Evolutionary conservation across 1,140 invertebrate species (phyloP), one percentile per base, ranked within the genome.

Genomic region (Ceratina australensis): DNA sequence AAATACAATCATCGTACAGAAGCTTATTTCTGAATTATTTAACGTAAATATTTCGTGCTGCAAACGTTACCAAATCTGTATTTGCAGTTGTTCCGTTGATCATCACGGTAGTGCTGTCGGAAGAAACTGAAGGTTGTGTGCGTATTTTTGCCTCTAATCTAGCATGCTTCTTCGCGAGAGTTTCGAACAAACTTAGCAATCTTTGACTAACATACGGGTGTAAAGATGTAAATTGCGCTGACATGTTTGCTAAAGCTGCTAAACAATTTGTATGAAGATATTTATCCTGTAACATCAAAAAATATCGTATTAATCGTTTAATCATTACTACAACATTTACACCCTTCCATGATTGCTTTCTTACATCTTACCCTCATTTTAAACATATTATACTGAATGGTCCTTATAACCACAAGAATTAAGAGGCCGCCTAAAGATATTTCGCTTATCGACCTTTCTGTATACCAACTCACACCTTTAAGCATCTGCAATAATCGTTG

Each of bases 221-320:
- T 24, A 99, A 93, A 75, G 97, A 95, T 88, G 96, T 95, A 89
- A 99, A 99, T 90, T 99, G 97, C 78, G 96, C 95, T 60, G 97
- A 97, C 98, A 99, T 99, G 88, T 99, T 99, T 52, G 99, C 98
- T 78, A 99, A 93, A 7, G 98, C 98, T 59, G 99, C 99, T 66
- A 99, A 93, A 91, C 99, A 98, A 93, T 99, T 99, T 18, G 97
- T 98, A 87, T 99, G 98, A 24, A 99, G 93, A 93, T 99, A 99
- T 91, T 98, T 98, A 89, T 99, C 98, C 95, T 95, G 82, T 82
- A 72, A 63, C 49, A 80, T 68, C 13, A 68, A 54, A 78, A 82
- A 64, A 56, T 77, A 50, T 54, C 50, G 56, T 33, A 63, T 64
- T 33, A 42, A 0, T 20, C 28, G 12, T 42, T 42, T 16, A 42